Percentiles rank a stretch among this genome's conserved stretches.
These are phyloP conservation scores for Tetanocera ferruginea DNA, from an alignment of 2,888 invertebrate genomes.

Conservation along the genomic window DNA sequence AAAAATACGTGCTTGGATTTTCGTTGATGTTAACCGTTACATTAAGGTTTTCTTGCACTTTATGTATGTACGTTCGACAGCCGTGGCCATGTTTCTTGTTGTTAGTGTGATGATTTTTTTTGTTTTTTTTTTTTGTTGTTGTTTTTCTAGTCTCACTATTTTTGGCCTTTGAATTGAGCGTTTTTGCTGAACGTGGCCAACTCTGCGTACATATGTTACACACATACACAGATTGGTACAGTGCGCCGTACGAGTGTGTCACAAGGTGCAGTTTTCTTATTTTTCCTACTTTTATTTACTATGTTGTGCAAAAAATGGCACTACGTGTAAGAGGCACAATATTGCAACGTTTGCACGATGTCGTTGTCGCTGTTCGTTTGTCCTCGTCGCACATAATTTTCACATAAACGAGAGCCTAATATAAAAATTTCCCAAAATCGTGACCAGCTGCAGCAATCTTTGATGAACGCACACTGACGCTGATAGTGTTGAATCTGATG, in stretches of 20 bases:
- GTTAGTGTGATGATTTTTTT: neutral
- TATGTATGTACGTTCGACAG: neutral
- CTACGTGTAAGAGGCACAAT: slow-evolving; percentile 20
- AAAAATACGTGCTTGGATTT: slow-evolving; percentile 66
- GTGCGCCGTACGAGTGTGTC: neutral
- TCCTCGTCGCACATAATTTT: slow-evolving; percentile 60
- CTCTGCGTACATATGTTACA: neutral
- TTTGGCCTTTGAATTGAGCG: slow-evolving; percentile 54
- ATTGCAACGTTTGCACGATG: slow-evolving; percentile 30
- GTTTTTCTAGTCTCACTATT: neutral
- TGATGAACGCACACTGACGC: slow-evolving; percentile 11
- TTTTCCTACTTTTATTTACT: neutral
- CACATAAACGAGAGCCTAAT: slow-evolving; percentile 65
- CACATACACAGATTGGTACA: too few species aligned
- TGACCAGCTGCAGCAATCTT: slow-evolving; percentile 57
- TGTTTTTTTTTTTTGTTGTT: neutral
- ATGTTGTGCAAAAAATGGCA: neutral
- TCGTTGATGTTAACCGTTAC: slow-evolving; percentile 38
- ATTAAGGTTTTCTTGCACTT: slow-evolving; percentile 25
- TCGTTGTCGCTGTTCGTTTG: neutral
- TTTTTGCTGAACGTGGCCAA: slow-evolving; percentile 55
- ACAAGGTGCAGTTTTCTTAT: neutral
- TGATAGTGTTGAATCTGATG: neutral
- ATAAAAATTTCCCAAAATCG: slow-evolving; percentile 61
- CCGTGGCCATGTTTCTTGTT: neutral